Conservation (phyloP, 2,888 invertebrate genomes). For the Cosmorhoe ocellata region DNA sequence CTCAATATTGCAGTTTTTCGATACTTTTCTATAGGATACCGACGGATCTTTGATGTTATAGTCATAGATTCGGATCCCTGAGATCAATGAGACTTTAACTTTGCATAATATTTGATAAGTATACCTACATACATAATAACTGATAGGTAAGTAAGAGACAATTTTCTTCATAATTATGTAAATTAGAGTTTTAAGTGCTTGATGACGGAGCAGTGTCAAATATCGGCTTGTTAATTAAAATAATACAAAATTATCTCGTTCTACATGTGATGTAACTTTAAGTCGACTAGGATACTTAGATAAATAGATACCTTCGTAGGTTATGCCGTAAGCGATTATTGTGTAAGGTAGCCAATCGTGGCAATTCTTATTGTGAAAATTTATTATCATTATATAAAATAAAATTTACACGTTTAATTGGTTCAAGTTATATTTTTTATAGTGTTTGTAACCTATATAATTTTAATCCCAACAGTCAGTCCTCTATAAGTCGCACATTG, state of each 20-base stretch:
- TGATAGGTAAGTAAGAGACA: constrained; percentile 17
- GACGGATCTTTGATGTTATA: not conserved
- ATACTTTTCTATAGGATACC: constrained; percentile 5
- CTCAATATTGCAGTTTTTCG: constrained; percentile 2
- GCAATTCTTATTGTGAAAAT: constrained; percentile 79
- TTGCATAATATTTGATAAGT: constrained; percentile 21
- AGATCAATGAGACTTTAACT: constrained; percentile 7
- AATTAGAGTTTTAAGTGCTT: constrained; percentile 35
- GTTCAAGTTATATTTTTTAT: constrained; percentile 11
- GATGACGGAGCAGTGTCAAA: constrained; percentile 56
- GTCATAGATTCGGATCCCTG: not conserved
- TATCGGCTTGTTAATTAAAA: constrained; percentile 69
- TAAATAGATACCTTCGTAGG: constrained; percentile 53
- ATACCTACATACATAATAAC: constrained; percentile 11
- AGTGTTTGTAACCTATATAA: too few species aligned
- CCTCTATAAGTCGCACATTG: too few species aligned
- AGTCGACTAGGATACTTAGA: constrained; percentile 63
- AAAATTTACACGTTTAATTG: constrained; percentile 69
- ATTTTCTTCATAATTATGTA: constrained; percentile 23
- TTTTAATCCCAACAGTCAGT: too few species aligned
- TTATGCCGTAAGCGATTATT: constrained; percentile 59
- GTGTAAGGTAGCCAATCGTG: constrained; percentile 63
- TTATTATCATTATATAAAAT: constrained; percentile 74
- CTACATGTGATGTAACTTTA: constrained; percentile 80
- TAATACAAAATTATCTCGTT: constrained; percentile 73